Percentiles rank a stretch among this genome's conserved stretches.
Conservation (phyloP, 2,113 vertebrate genomes). For the Ranitomeya imitator region DNA sequence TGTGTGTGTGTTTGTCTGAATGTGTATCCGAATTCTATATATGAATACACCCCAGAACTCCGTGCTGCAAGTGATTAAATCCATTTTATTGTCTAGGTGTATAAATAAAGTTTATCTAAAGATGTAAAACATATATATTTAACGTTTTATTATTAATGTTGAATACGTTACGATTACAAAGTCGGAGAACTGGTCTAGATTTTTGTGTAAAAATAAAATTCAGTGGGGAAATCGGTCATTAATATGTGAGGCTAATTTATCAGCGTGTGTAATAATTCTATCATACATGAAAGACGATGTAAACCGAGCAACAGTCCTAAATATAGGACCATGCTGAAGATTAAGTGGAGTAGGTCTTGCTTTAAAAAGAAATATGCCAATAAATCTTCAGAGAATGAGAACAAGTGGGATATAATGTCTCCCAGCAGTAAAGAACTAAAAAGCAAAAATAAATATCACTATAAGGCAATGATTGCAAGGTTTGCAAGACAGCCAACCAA, state of each 20-base stretch:
- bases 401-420: neutral
- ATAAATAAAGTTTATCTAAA: neutral
- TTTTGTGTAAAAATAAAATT: neutral
- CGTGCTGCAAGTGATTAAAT: slow-evolving; percentile 15
- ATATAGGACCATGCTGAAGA: neutral
- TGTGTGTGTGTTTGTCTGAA: slow-evolving; percentile 5
- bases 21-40: neutral
- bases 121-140: slow-evolving; percentile 43
- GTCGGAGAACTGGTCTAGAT: neutral
- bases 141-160: slow-evolving; percentile 11
- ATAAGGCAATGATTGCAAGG: slow-evolving; percentile 6
- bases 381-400: neutral
- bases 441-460: neutral
- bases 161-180: slow-evolving; percentile 10
- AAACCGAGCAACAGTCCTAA: neutral
- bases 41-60: neutral
- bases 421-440: slow-evolving; percentile 17
- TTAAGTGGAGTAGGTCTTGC: neutral
- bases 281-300: slow-evolving; percentile 6
- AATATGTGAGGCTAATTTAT: neutral
- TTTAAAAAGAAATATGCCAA: slow-evolving; percentile 7
- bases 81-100: neutral
- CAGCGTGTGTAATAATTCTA: neutral
- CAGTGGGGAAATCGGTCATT: neutral
- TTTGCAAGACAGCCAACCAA: neutral